Evolutionary conservation across 2,888 invertebrate genomes (phyloP).

Genomic region (Drosophila kuntzei): DNA sequence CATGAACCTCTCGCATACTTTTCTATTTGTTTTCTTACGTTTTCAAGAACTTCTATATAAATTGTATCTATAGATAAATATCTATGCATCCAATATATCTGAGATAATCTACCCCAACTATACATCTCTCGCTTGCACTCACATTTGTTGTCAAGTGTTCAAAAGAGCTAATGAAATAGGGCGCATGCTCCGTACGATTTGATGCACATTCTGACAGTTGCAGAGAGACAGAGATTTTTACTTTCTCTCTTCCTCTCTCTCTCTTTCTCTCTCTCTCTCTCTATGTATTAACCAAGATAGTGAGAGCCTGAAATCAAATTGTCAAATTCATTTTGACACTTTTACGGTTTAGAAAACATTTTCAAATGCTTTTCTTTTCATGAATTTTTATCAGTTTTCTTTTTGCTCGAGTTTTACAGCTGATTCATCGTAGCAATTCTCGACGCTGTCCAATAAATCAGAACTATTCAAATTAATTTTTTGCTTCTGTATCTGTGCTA

Average conservation of each 20-base stretch:
- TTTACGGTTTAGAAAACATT: conserved; percentile 36
- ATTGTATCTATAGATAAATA: conserved; percentile 25
- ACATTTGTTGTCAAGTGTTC: conserved; percentile 61
- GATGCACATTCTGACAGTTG: conserved; percentile 43
- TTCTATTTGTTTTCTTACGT: conserved; percentile 11
- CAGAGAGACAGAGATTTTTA: conserved; percentile 19
- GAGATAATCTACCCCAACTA: conserved; percentile 10
- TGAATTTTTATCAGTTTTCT: conserved; percentile 21
- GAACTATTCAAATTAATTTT: conserved; percentile 28
- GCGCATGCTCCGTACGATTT: conserved; percentile 59
- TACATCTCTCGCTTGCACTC: conserved; percentile 53
- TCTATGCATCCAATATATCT: conserved; percentile 2
- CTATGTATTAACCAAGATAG: neutral
- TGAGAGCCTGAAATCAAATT: conserved; percentile 14
- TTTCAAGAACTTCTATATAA: conserved; percentile 8
- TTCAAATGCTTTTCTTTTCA: conserved; percentile 8
- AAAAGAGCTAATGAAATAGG: conserved; percentile 49
- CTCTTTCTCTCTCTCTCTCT: neutral
- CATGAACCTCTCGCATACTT: conserved; percentile 31
- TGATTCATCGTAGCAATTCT: conserved; percentile 55
- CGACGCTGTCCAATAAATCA: conserved; percentile 47
- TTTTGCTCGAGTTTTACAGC: conserved; percentile 37
- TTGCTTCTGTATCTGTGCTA: conserved; percentile 9
- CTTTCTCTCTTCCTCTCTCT: neutral
- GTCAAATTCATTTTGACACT: conserved; percentile 50